A percentile compares a stretch with the other conserved stretches of the same genome.
Evolutionary conservation across 2,888 invertebrate species (phyloP).

Genomic region (Bruchidius siliquastri): DNA sequence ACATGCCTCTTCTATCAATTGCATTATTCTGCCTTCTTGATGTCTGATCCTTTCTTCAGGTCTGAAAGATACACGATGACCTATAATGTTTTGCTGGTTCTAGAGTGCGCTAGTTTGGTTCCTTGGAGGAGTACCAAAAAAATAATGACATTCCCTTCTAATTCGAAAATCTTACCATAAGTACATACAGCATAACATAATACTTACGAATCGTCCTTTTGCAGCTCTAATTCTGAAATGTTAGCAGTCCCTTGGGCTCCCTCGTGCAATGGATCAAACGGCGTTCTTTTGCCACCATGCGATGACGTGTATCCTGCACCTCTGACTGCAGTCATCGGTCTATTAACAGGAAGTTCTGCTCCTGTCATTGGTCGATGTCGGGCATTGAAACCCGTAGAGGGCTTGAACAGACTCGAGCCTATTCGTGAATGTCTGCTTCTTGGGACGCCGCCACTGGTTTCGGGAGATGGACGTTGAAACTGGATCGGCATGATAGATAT

Average conservation of each 20-base stretch:
- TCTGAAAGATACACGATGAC: slow-evolving; percentile 50
- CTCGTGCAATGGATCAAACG: slow-evolving; percentile 76
- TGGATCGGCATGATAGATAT: slow-evolving; percentile 19
- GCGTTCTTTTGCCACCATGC: slow-evolving; percentile 48
- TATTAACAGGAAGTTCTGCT: slow-evolving; percentile 33
- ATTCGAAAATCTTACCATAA: no score
- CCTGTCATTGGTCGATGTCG: slow-evolving; percentile 42
- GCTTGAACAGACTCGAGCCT: slow-evolving; percentile 35
- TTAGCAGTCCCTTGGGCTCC: slow-evolving; percentile 49
- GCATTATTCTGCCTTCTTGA: slow-evolving; percentile 84
- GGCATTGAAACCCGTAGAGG: slow-evolving; percentile 43
- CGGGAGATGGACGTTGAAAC: no score
- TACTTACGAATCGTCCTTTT: slow-evolving; percentile 72
- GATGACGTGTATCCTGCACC: slow-evolving; percentile 96
- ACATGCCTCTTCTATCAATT: slow-evolving; percentile 87
- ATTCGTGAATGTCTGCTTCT: slow-evolving; percentile 33
- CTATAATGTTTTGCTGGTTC: no score
- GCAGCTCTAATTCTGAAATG: slow-evolving; percentile 60
- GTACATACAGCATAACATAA: no score
- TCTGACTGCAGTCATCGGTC: slow-evolving; percentile 96
- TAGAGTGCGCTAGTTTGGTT: no score
- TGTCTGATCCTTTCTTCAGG: slow-evolving; percentile 88
- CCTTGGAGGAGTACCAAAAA: no score
- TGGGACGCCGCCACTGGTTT: no score
- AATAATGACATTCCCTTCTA: no score